Conservation (phyloP, 1,140 invertebrate genomes). For the Branchinecta lindahli region DNA sequence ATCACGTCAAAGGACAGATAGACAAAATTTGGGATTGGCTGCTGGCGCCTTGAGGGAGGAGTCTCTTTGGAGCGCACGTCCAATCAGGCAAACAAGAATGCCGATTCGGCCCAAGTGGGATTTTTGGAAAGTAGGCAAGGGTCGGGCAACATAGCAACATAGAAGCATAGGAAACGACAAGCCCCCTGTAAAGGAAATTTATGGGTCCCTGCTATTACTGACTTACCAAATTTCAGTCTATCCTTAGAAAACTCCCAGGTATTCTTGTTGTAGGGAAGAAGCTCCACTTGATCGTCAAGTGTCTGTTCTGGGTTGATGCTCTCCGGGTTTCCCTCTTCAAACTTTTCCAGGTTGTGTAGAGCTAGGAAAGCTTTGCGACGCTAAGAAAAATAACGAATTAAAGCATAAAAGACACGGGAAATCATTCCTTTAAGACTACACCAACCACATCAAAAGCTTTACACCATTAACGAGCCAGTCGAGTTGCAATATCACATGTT, state of each 20-base stretch:
- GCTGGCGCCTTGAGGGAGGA: too few relatives aligned
- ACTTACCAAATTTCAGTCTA: conserved; percentile 60
- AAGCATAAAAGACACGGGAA: not conserved
- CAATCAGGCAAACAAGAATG: too few relatives aligned
- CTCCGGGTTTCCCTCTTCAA: conserved; percentile 58
- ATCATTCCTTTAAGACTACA: not conserved
- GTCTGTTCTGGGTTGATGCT: conserved; percentile 73
- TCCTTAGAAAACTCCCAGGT: conserved; percentile 78
- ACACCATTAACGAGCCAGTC: not conserved
- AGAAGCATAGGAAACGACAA: too few relatives aligned
- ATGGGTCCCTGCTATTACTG: not conserved
- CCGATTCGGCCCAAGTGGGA: too few relatives aligned
- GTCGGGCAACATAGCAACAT: too few relatives aligned
- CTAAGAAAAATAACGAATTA: conserved; percentile 15
- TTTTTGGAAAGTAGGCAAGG: too few relatives aligned
- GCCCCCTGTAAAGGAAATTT: too few relatives aligned
- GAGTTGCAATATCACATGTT: not conserved
- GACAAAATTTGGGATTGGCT: too few relatives aligned
- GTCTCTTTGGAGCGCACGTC: too few relatives aligned
- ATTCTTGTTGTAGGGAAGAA: conserved; percentile 66
- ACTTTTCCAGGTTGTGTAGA: conserved; percentile 34
- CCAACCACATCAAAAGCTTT: not conserved
- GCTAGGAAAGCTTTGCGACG: conserved; percentile 20
- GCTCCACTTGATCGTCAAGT: conserved; percentile 75
- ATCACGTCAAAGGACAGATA: too few relatives aligned